phyloP scores from a whole-genome alignment of 1,140 invertebrate genomes.

The Hyles vespertilio region DNA sequence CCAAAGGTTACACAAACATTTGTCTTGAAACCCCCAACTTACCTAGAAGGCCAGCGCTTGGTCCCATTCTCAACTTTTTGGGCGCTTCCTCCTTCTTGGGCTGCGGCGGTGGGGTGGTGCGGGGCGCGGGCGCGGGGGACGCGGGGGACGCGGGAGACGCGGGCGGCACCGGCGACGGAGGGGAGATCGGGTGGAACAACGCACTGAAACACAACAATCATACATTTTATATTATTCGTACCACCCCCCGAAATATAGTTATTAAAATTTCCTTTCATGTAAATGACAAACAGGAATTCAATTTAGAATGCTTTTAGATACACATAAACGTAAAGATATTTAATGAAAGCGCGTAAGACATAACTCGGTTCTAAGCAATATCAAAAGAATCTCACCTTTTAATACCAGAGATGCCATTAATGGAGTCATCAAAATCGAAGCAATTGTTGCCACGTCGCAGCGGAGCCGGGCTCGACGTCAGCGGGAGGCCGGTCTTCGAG shows the following conservation, averaged over 20 bases:
- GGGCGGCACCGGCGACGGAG: slow-evolving; percentile 28
- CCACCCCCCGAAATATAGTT: no score
- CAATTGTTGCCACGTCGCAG: slow-evolving; percentile 83
- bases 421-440: slow-evolving; percentile 91
- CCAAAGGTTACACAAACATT: no score
- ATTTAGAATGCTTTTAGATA: no score
- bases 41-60: slow-evolving; percentile 58
- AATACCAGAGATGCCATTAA: slow-evolving; percentile 88
- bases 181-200: slow-evolving; percentile 47
- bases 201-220: slow-evolving; percentile 33
- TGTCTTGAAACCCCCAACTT: slow-evolving; percentile 11
- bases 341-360: no score
- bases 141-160: slow-evolving; percentile 25
- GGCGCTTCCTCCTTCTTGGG: slow-evolving; percentile 11
- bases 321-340: no score
- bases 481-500: slow-evolving; percentile 85
- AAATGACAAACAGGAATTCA: no score
- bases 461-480: slow-evolving; percentile 93
- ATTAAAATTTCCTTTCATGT: no score
- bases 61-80: slow-evolving; percentile 38
- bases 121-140: slow-evolving; percentile 17
- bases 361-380: no score
- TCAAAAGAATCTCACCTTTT: slow-evolving; percentile 79
- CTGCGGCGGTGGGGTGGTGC: slow-evolving; percentile 15
- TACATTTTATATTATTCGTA: not conserved